Evolutionary conservation across 2,888 invertebrate genomes (phyloP).

Genomic region (Nemotelus pantherinus): DNA sequence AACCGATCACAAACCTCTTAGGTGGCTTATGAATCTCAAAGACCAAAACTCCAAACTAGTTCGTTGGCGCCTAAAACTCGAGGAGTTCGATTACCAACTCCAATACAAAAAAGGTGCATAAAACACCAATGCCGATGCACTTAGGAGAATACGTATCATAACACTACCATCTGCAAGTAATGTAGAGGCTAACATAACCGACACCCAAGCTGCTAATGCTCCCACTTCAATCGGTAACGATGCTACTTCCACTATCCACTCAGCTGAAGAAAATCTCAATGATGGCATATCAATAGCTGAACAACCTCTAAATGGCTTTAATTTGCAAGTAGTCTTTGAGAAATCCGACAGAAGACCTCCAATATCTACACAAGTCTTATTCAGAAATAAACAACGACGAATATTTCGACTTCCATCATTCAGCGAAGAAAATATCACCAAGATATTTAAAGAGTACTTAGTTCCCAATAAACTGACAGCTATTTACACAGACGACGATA

Average conservation of each 20-base stretch:
- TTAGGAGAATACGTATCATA: neutral
- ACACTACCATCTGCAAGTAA: neutral
- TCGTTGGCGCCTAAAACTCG: neutral
- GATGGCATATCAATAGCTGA: conserved; percentile 3
- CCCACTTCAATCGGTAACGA: neutral
- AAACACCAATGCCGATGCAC: conserved; percentile 49
- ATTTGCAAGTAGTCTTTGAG: neutral
- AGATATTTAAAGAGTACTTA: conserved; percentile 16
- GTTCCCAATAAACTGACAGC: conserved; percentile 26
- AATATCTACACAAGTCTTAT: neutral
- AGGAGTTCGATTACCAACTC: conserved; percentile 7
- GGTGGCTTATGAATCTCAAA: neutral
- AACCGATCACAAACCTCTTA: too few relatives aligned
- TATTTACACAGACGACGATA: conserved; percentile 34
- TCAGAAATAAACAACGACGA: too few relatives aligned
- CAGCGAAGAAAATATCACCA: neutral
- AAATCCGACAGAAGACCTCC: conserved; percentile 7
- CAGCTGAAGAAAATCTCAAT: conserved; percentile 1
- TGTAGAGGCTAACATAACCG: neutral
- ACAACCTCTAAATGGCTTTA: neutral
- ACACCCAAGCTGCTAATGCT: neutral
- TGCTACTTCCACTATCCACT: conserved; percentile 8
- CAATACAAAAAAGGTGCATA: neutral
- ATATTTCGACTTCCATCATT: neutral
- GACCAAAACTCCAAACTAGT: neutral